Base-by-base conservation (phyloP, 1,140 invertebrate species). In the Bombus difficillimus region DNA sequence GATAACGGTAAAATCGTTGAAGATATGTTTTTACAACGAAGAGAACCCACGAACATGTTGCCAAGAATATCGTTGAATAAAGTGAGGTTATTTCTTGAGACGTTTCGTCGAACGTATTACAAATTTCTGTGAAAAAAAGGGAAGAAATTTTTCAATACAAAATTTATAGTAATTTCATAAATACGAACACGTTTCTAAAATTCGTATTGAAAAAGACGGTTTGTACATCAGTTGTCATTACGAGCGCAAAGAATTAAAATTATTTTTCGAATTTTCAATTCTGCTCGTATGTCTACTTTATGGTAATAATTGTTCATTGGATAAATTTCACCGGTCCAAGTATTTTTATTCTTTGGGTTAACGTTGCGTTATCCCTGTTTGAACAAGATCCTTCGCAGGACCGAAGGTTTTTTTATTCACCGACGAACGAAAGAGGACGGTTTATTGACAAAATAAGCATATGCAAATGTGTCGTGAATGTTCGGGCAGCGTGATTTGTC, bases 401-500 rank as follows among this genome's bases (percentile, higher is more conserved):
- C 10, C 18, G 34, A 68, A 10, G 12, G 28, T 9, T 37, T 37
- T 75, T 75, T n/a, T n/a, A 8, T 5, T 53, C 71, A 15, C 10
- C 64, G n/a, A 37, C 2, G n/a, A 34, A 37, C 28, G 34, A 66
- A 62, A 78, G 79, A 59, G 77, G 10, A 66, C 28, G 3, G 47
- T 80, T 43, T 85, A 85, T 85, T 85, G 83, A 85, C 76, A 85
- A 72, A 85, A 80, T 85, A 85, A 85, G 68, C 83, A 57, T 43
- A 85, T 85, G 83, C 76, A 85, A 85, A 85, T 85, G 53, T 59
- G 68, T 34, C 64, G 53, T 18, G 74, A 57, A 66, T 69, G 62
- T 64, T 34, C n/a, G 37, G n/a, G 22, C 74, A 18, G 28, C 47
- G 47, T 74, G 71, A 66, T 75, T 83, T 57, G 76, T 41, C 68